These are phyloP conservation scores for Osedax frankpressi DNA, from an alignment of 2,888 invertebrate species.

Conservation along the genomic window DNA sequence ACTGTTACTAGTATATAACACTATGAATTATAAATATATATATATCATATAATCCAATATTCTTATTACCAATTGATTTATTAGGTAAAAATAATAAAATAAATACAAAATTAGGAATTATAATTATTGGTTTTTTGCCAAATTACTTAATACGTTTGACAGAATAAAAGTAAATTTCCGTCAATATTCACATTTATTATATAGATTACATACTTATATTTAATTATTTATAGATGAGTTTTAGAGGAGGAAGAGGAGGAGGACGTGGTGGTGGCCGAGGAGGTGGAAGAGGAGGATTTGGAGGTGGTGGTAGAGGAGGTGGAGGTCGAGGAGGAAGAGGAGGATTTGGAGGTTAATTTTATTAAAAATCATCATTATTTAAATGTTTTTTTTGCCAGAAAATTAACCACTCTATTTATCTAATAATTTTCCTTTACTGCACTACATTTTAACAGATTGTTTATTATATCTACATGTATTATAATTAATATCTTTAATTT, in stretches of 20 bases:
- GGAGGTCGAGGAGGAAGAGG: slow-evolving; percentile 23
- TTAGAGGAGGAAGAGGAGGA: not conserved
- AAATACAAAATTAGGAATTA: too few relatives aligned
- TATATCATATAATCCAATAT: too few relatives aligned
- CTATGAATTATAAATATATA: too few relatives aligned
- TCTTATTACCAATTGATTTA: too few relatives aligned
- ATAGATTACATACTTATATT: too few relatives aligned
- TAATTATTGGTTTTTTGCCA: too few relatives aligned
- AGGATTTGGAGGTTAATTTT: slow-evolving; percentile 16
- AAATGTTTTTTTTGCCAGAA: too few relatives aligned
- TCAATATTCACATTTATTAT: too few relatives aligned
- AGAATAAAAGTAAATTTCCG: too few relatives aligned
- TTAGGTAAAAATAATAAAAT: too few relatives aligned
- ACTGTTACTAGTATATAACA: too few relatives aligned
- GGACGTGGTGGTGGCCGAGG: slow-evolving; percentile 22
- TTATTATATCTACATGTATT: not conserved
- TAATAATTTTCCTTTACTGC: not conserved
- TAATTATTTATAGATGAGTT: not conserved
- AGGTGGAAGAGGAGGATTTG: slow-evolving; percentile 21
- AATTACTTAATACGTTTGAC: too few relatives aligned
- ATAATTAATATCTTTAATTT: not conserved
- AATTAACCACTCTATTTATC: not conserved
- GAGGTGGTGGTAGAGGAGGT: slow-evolving; percentile 17
- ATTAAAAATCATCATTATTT: not conserved
- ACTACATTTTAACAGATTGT: not conserved